Percentiles rank a stretch among this genome's conserved stretches.
phyloP scores from a whole-genome alignment of 2,888 invertebrate species.

The Argyresthia goedartella region DNA sequence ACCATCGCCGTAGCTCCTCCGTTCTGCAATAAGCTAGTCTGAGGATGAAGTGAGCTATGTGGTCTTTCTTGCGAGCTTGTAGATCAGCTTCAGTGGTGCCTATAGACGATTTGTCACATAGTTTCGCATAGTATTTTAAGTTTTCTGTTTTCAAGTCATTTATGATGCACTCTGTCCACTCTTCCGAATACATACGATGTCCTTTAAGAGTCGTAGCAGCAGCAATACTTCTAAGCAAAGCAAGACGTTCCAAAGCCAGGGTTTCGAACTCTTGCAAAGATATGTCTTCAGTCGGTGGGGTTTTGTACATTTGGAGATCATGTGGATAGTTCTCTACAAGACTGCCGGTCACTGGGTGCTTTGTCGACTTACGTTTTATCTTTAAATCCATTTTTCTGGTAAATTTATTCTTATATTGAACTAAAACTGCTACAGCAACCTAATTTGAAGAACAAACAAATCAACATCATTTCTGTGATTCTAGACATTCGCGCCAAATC shows the following conservation, averaged over 20 bases:
- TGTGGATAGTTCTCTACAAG: constrained; percentile 75
- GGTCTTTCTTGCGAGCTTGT: constrained; percentile 81
- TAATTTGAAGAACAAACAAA: too few species aligned
- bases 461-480: too few species aligned
- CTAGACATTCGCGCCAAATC: background rate
- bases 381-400: constrained; percentile 46
- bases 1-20: constrained; percentile 90
- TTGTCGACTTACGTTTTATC: constrained; percentile 51
- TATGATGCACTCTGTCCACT: constrained; percentile 75
- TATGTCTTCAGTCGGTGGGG: constrained; percentile 81
- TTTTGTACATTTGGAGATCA: constrained; percentile 83
- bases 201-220: constrained; percentile 76
- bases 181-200: constrained; percentile 73
- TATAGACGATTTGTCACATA: constrained; percentile 70
- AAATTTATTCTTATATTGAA: background rate
- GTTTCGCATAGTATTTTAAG: constrained; percentile 73
- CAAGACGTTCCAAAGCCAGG: constrained; percentile 85
- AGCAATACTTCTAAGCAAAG: constrained; percentile 83
- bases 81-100: constrained; percentile 72
- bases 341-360: constrained; percentile 39
- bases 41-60: constrained; percentile 93
- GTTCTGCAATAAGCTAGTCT: constrained; percentile 91
- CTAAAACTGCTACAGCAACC: too few species aligned
- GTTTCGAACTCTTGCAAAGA: constrained; percentile 89
- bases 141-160: constrained; percentile 77